Base-by-base conservation (phyloP, 2,888 invertebrate species). In the Ommatoiulus sabulosus region DNA sequence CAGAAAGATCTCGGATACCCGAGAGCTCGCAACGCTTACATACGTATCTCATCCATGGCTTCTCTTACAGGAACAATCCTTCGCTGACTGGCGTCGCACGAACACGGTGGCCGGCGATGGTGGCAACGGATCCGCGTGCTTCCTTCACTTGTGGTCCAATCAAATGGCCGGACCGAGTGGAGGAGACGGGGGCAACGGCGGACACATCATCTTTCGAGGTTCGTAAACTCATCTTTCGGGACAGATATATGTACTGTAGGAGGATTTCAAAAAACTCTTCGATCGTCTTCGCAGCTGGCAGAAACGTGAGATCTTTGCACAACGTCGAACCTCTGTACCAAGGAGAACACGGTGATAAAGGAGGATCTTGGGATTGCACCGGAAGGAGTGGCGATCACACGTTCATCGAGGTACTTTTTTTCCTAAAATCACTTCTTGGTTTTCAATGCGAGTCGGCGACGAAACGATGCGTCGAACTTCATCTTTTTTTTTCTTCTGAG, bases 181-280 rank as follows among this genome's bases (percentile, higher is more conserved):
- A 0, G 99, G 99, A 0, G 98, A 99, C 92, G 99, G 99, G 0
- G 99, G 99, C 0, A 95, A 97, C 92, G 99, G 99, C 0, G 99
- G 97, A 0, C 99, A 99, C 93, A 96, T 99, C 0, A 94, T 99
- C 89, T 96, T 99, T 89, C 90, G 93, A 95, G 93, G 95, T 95
- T 91, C 89, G 85, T n/a, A n/a, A n/a, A n/a, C n/a, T n/a, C n/a
- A n/a, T n/a, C n/a, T n/a, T n/a, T n/a, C n/a, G n/a, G n/a, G n/a
- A n/a, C n/a, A n/a, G n/a, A n/a, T n/a, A n/a, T 15, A 57, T 57
- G 5, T 57, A 17, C 17, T 8, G 57, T 48, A 2, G 52, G 12
- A 52, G 2, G 15, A 8, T 12, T 52, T 52, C 52, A 57, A 15
- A 15, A 80, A 20, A 44, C 17, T 17, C 17, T 35, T 43, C 86